Evolutionary conservation across 2,113 vertebrate species (phyloP), one percentile per base, ranked within the genome.

Genomic region (Hiodon alosoides): DNA sequence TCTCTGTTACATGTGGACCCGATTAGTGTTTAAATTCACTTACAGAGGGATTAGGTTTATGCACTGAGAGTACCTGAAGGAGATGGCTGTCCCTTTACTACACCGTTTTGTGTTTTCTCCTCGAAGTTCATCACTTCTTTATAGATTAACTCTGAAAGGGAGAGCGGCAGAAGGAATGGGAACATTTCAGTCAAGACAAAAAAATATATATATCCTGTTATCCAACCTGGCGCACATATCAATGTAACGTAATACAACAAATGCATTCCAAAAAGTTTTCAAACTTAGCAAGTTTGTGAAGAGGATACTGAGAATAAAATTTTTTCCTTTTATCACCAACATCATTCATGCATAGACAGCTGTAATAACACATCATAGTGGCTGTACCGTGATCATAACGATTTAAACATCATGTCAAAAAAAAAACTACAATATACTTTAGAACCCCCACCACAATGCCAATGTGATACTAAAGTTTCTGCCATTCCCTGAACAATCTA

Each of bases 71-170:
- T 98, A 99, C 97, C 97, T 99, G 97, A 99, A 94, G 97, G 96
- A 92, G 97, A 97, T 85, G 97, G 97, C 68, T 99, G 97, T 90
- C 97, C 97, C 95, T 98, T 98, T 87, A 99, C 97, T 84, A 99
- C 97, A 0, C 97, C 96, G 73, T 99, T 99, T 93, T 98, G 98
- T 84, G 94, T 98, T 87, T 95, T 97, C 90, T 99, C 97, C 94
- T 99, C 97, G 75, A 97, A 99, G 90, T 94, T 98, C 96, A 98
- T 98, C 87, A 99, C 97, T 91, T 99, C 97, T 92, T 99, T 99
- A 90, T 99, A 99, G 91, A 99, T 99, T 76, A 99, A 91, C 89
- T 98, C 97, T 99, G 88, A 6, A 83, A 86, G 72, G n/a, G n/a
- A 74, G 48, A 16, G 57, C 84, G 17, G 46, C 7, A 48, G 46